Conservation (phyloP, 2,113 vertebrate genomes). For the Sarotherodon lohbergeri region DNA sequence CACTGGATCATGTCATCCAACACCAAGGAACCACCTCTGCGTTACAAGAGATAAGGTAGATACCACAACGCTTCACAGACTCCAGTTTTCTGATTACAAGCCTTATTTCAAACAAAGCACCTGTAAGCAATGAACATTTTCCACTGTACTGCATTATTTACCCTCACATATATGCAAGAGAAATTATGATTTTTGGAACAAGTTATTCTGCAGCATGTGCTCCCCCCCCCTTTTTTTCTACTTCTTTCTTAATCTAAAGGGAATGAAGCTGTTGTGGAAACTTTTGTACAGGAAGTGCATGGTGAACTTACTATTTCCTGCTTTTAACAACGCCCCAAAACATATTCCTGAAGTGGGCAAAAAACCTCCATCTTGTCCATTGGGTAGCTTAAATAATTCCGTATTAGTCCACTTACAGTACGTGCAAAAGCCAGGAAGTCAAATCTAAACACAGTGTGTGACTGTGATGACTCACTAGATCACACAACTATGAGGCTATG, state of each 20-base stretch:
- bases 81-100: background rate
- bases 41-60: slow-evolving; percentile 41
- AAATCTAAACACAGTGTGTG: slow-evolving; percentile 50
- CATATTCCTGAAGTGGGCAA: slow-evolving; percentile 44
- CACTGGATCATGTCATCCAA: slow-evolving; percentile 51
- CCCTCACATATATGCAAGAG: background rate
- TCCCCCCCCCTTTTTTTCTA: background rate
- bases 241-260: background rate
- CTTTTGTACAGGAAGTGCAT: slow-evolving; percentile 41
- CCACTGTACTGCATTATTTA: background rate
- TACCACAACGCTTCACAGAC: slow-evolving; percentile 16
- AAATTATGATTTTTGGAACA: background rate
- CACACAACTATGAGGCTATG: slow-evolving; percentile 44
- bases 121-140: background rate
- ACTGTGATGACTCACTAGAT: slow-evolving; percentile 53
- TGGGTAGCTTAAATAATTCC: background rate
- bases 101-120: background rate
- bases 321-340: slow-evolving; percentile 58
- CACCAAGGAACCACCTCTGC: slow-evolving; percentile 22
- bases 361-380: background rate
- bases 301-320: slow-evolving; percentile 54
- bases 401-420: background rate
- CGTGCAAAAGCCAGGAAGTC: slow-evolving; percentile 23
- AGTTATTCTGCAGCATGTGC: background rate
- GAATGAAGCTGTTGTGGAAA: slow-evolving; percentile 31